Evolutionary conservation across 2,113 vertebrate species (phyloP).

Genomic region (human): DNA sequence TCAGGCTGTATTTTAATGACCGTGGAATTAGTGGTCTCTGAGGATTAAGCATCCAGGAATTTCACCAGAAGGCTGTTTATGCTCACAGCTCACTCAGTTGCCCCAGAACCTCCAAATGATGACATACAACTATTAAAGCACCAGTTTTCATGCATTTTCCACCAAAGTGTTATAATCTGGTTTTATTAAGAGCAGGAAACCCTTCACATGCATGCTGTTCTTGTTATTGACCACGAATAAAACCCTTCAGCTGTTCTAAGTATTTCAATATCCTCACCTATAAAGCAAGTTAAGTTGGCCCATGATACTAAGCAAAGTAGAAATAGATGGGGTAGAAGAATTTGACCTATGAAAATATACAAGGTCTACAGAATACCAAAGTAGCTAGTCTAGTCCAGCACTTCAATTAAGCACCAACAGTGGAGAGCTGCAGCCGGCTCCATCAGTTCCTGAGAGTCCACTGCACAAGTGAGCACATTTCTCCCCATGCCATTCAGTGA

Average conservation of each 20-base stretch:
- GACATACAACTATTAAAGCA: constrained; percentile 55
- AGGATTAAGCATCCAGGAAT: constrained; percentile 54
- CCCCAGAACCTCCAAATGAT: constrained; percentile 41
- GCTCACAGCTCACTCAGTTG: constrained; percentile 38
- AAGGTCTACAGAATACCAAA: neutral
- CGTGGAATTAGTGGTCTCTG: constrained; percentile 19
- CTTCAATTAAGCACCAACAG: neutral
- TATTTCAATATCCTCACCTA: constrained; percentile 19
- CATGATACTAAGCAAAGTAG: neutral
- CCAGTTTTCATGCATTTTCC: constrained; percentile 49
- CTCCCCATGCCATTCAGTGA: neutral
- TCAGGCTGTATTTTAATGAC: constrained; percentile 50
- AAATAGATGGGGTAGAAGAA: neutral
- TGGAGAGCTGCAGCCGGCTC: neutral
- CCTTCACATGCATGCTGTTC: neutral
- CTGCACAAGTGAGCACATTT: fast-evolving
- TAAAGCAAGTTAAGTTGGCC: constrained; percentile 14
- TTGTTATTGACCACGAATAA: constrained; percentile 51
- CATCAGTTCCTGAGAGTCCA: neutral
- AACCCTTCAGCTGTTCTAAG: constrained; percentile 53
- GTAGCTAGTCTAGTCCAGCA: neutral
- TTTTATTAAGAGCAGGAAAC: constrained; percentile 59
- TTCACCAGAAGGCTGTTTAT: constrained; percentile 48
- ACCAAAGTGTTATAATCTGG: constrained; percentile 57
- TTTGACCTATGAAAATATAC: neutral